Conservation (phyloP, 2,888 invertebrate genomes). For the Arctia plantaginis region DNA sequence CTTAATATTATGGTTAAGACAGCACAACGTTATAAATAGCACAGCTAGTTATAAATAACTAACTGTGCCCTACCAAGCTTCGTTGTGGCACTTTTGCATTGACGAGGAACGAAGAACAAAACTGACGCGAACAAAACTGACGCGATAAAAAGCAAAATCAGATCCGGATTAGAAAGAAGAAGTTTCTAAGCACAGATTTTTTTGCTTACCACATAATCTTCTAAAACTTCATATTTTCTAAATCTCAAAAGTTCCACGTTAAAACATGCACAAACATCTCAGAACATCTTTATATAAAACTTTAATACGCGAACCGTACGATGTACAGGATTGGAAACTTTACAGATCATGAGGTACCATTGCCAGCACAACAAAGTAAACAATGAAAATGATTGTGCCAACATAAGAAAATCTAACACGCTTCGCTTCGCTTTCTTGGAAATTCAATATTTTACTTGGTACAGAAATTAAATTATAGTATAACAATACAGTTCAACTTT, state of each 20-base stretch:
- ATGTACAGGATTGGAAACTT: constrained; percentile 36
- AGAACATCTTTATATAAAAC: constrained; percentile 29
- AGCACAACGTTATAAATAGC: too few species aligned
- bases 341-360: constrained; percentile 50
- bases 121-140: too few species aligned
- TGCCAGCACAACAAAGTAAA: constrained; percentile 52
- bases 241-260: constrained; percentile 31
- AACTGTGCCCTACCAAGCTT: too few species aligned
- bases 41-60: too few species aligned
- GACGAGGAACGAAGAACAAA: too few species aligned
- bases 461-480: constrained; percentile 63
- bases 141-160: neutral
- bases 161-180: neutral
- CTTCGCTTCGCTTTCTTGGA: constrained; percentile 53
- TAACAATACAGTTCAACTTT: constrained; percentile 57
- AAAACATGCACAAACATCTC: constrained; percentile 35
- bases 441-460: constrained; percentile 66
- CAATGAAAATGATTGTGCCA: constrained; percentile 52
- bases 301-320: constrained; percentile 18
- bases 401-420: constrained; percentile 51
- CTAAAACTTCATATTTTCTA: constrained; percentile 10
- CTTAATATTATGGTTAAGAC: too few species aligned
- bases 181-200: constrained; percentile 2
- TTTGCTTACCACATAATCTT: constrained; percentile 10
- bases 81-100: too few species aligned